Evolutionary conservation across 2,888 invertebrate genomes (phyloP), one percentile per base, ranked within the genome.

Genomic region (Euzophera pinguis): DNA sequence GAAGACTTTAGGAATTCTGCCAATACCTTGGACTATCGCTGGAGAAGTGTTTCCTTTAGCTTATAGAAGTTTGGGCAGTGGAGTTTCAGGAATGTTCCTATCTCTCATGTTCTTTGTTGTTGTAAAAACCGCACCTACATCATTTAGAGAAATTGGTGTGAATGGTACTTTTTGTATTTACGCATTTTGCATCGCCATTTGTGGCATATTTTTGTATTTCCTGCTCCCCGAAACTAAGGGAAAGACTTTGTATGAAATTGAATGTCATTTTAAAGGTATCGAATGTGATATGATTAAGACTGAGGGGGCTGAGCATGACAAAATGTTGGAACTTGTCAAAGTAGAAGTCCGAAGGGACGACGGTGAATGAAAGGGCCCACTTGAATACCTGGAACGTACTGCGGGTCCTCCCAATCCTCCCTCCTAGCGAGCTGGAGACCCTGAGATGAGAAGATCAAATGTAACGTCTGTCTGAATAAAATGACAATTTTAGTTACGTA

Each of bases 11-110:
- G 94, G 94, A 0, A 84, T 93, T 35, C 70, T 93, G 22, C 93
- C 94, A 0, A 81, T 95, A 50, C 94, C 95, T 0, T 95, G 95
- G 92, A 92, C 94, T 9, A 92, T 95, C 71, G 92, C 93, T 55
- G 94, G 94, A 0, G 95, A 95, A 71, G 83, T 95, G 3, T 94
- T 94, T 61, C 91, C 94, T 0, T 79, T 92, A 16, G 88, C 89
- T 1, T 91, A 91, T 50, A 88, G 94, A 42, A 94, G 93, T 29
- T 73, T 93, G 0, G 94, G 94, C 0, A 91, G 94, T 29, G 94
- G 94, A 0, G 83, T 94, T 13, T 92, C 93, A 13, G 91, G 93
- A 0, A 92, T 92, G 75, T 89, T 92, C 51, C 87, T 92, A 0
- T 94, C 93, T 14, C 69, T 92, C 3, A 91, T 93, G 74, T 92